Evolutionary conservation across 2,888 invertebrate species (phyloP), one percentile per base, ranked within the genome.

Genomic region (Aleiodes alternator): DNA sequence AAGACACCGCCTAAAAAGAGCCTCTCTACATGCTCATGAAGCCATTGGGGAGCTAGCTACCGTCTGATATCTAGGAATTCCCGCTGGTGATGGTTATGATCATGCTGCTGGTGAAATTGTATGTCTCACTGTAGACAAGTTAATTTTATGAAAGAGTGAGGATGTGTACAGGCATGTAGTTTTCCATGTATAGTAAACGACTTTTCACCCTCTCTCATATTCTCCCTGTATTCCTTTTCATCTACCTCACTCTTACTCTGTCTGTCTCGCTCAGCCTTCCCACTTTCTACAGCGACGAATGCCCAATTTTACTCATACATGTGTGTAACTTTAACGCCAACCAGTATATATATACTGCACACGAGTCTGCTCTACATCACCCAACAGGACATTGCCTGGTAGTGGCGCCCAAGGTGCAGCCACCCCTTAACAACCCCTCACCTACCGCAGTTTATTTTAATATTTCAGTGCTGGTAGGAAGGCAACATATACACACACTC

Each of bases 61-160:
- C 55, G 50, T 51, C 14, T 53, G 69, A 69, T 69, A 69, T 69
- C 69, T 55, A 43, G 53, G 69, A 69, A 69, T 69, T 69, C 55
- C 53, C 69, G 51, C 53, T 31, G 69, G 38, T 38, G 69, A 55
- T 69, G 69, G 69, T 69, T 53, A 69, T 69, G 55, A 55, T 69
- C 53, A 64, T 64, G 12, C 64, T 29, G 64, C 69, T 71, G 43
- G 76, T 72, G 78, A 78, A 80, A 80, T 78, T 81, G 78, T 78
- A 79, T 76, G 79, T 80, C 79, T 75, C 76, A 78, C 73, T 78
- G 76, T 76, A 74, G 81, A 81, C 81, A 81, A 78, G 79, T 81
- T 81, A 81, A 81, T 81, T 79, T 81, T 79, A 79, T 79, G 79
- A 79, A 79, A 75, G 72, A 74, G 76, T 69, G 76, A 76, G 75